Evolutionary conservation across 2,113 vertebrate species (phyloP).

Genomic region (Ochotona curzoniae): DNA sequence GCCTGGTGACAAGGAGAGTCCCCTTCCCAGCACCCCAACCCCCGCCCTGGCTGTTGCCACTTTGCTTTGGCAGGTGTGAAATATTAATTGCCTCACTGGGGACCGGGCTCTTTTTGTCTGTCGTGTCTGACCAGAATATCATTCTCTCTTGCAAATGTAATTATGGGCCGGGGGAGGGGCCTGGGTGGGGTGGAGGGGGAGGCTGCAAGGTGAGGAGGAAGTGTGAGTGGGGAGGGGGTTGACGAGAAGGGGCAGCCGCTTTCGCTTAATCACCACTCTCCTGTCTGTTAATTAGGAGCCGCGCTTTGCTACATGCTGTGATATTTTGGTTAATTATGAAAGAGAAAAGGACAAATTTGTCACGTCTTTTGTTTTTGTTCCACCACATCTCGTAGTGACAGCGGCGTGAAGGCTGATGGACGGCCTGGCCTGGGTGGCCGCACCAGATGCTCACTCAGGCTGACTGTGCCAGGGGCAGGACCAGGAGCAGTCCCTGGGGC

Average conservation of each 20-base stretch:
- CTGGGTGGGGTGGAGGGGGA: slow-evolving; percentile 7
- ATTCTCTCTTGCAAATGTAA: slow-evolving; percentile 87
- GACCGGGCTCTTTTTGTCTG: slow-evolving; percentile 85
- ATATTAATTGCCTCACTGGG: slow-evolving; percentile 91
- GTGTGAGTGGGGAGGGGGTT: not conserved
- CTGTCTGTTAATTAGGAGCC: slow-evolving; percentile 88
- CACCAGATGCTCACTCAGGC: slow-evolving; percentile 79
- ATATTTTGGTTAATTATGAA: slow-evolving; percentile 90
- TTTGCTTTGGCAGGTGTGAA: slow-evolving; percentile 90
- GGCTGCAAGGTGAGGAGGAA: slow-evolving; percentile 27
- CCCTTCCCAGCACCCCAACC: slow-evolving; percentile 54
- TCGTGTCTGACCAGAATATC: slow-evolving; percentile 87
- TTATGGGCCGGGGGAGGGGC: slow-evolving; percentile 73
- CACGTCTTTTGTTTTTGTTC: slow-evolving; percentile 89
- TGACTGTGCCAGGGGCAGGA: not conserved
- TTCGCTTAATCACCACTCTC: slow-evolving; percentile 86
- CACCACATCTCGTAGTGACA: slow-evolving; percentile 79
- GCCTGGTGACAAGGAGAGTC: slow-evolving; percentile 21
- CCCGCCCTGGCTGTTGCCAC: slow-evolving; percentile 58
- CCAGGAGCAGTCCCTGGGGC: fast-evolving
- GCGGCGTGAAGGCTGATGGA: slow-evolving; percentile 77
- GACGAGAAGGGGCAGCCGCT: slow-evolving; percentile 54
- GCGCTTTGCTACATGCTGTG: slow-evolving; percentile 86
- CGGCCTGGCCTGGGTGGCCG: slow-evolving; percentile 83
- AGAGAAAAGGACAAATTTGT: slow-evolving; percentile 90